phyloP scores from a whole-genome alignment of 2,797 vertebrate genomes.

The Muscicapa comitata region DNA sequence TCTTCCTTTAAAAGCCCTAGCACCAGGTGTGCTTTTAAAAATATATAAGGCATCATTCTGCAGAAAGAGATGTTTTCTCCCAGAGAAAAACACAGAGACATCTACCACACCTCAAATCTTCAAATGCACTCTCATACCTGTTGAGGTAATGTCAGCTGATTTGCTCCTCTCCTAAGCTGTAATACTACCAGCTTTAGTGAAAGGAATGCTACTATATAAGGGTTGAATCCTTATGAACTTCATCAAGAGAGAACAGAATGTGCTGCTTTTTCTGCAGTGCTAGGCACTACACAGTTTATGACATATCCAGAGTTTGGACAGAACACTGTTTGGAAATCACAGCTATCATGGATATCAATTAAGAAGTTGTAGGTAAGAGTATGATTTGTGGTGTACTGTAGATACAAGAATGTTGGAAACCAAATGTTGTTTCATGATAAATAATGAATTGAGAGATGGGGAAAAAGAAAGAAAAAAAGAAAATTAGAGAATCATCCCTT shows the following conservation, averaged over 20 bases:
- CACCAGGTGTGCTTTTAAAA: neutral
- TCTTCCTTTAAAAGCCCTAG: neutral
- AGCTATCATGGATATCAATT: neutral
- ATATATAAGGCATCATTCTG: neutral
- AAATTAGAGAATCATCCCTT: neutral
- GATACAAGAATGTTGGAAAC: neutral
- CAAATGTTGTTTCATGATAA: neutral
- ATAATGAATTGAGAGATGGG: neutral
- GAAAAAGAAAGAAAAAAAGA: accelerated
- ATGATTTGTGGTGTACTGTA: neutral
- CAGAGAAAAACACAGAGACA: neutral
- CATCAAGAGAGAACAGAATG: neutral
- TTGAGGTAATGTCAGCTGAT: neutral
- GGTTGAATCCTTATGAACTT: neutral
- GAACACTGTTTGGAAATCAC: neutral
- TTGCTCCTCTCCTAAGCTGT: neutral
- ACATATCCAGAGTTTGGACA: neutral
- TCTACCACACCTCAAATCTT: neutral
- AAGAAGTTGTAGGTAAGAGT: neutral
- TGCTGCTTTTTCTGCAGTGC: neutral
- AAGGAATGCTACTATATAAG: neutral
- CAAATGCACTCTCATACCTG: neutral
- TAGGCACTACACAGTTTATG: neutral
- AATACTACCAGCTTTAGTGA: neutral
- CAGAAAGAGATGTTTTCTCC: neutral